These are phyloP conservation scores for Melipona bicolor DNA, from an alignment of 2,888 invertebrate species.

Conservation along the genomic window DNA sequence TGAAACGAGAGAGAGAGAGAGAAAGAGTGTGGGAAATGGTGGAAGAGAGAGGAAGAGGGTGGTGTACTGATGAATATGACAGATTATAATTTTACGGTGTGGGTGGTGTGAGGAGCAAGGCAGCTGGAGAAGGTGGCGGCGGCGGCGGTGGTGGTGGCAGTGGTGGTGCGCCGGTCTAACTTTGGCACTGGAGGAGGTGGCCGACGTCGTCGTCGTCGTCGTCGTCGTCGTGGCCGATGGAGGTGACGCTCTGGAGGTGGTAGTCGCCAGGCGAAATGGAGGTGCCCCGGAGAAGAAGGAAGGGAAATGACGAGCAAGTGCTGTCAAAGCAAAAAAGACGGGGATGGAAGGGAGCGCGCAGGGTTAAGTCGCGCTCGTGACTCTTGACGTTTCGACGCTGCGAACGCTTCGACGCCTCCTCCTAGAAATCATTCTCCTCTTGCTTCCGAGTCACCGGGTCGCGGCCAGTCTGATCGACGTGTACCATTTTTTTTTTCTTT, in stretches of 20 bases:
- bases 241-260: slow-evolving; percentile 55
- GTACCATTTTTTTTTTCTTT: slow-evolving; percentile 18
- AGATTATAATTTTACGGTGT: slow-evolving; percentile 75
- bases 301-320: slow-evolving; percentile 64
- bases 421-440: not conserved
- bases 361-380: slow-evolving; percentile 65
- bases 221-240: slow-evolving; percentile 43
- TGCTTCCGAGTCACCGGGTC: slow-evolving; percentile 18
- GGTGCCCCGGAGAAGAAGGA: slow-evolving; percentile 43
- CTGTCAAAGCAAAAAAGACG: slow-evolving; percentile 66
- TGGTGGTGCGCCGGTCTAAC: slow-evolving; percentile 53
- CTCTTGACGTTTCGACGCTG: slow-evolving; percentile 46
- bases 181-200: slow-evolving; percentile 32
- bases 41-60: slow-evolving; percentile 33
- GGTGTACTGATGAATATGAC: slow-evolving; percentile 74
- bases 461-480: slow-evolving; percentile 12
- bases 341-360: slow-evolving; percentile 11
- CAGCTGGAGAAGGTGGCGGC: slow-evolving; percentile 34
- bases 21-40: not conserved
- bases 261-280: slow-evolving; percentile 50
- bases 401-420: slow-evolving; percentile 14
- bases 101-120: slow-evolving; percentile 46
- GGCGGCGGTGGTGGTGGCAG: slow-evolving; percentile 18
- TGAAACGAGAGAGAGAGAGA: not conserved
- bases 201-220: slow-evolving; percentile 39